Conservation (phyloP, 2,888 invertebrate genomes). For the Sinohyriopsis cumingii region DNA sequence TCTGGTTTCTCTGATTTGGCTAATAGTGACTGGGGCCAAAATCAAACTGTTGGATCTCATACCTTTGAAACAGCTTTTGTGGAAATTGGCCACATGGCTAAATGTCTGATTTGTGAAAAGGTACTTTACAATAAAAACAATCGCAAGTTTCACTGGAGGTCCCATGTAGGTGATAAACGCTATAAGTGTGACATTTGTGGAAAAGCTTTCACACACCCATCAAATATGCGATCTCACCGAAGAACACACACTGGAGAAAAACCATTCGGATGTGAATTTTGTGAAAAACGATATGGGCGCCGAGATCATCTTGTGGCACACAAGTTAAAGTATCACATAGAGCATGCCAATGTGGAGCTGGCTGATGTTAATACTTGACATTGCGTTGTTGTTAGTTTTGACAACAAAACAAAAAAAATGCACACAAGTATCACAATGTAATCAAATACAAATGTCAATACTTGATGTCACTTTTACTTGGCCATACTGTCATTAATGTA, state of each 20-base stretch:
- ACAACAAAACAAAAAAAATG: no score
- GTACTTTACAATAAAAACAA: slow-evolving; percentile 35
- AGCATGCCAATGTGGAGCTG: no score
- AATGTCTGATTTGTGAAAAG: slow-evolving; percentile 34
- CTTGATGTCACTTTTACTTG: no score
- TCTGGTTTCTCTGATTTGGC: no score
- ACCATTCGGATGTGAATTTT: slow-evolving; percentile 43
- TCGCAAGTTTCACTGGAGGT: slow-evolving; percentile 36
- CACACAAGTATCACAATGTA: no score
- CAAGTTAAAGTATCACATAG: no score
- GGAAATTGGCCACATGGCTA: slow-evolving; percentile 39
- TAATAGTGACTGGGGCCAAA: no score
- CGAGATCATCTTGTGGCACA: slow-evolving; percentile 18
- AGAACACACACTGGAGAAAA: slow-evolving; percentile 52
- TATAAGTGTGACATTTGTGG: slow-evolving; percentile 50
- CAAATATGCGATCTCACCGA: slow-evolving; percentile 46
- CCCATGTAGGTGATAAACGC: slow-evolving; percentile 34
- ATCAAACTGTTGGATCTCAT: no score
- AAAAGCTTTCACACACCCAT: slow-evolving; percentile 50
- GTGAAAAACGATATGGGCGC: slow-evolving; percentile 28
- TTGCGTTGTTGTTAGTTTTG: no score
- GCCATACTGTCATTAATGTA: no score
- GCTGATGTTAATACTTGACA: no score
- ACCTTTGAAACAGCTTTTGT: slow-evolving; percentile 25
- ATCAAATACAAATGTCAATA: no score